phyloP scores from a whole-genome alignment of 2,113 vertebrate genomes.

The Perca schrenkii region DNA sequence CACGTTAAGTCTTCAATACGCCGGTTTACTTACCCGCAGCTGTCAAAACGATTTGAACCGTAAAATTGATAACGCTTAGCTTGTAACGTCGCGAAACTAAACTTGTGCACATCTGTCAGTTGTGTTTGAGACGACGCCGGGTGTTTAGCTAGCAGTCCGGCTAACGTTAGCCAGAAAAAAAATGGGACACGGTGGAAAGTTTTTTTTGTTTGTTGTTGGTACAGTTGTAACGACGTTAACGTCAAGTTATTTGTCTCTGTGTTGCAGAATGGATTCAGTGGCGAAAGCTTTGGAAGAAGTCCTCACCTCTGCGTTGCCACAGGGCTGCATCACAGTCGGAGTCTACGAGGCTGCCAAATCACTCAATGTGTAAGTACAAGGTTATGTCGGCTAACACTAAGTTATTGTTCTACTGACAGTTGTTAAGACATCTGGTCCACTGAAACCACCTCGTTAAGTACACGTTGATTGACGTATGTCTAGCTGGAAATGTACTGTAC shows the following conservation, averaged over 20 bases:
- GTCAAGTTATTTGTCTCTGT: neutral
- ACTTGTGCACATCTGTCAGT: conserved; percentile 12
- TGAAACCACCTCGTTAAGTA: neutral
- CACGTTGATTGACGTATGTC: too few relatives aligned
- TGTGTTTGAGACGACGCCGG: neutral
- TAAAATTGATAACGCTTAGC: fast-evolving
- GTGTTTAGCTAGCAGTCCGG: neutral
- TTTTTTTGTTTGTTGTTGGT: neutral
- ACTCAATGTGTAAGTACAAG: conserved; percentile 93
- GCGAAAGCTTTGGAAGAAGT: conserved; percentile 94
- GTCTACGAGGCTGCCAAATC: conserved; percentile 97
- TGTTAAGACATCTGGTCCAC: neutral
- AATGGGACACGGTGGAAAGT: neutral
- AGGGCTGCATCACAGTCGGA: conserved; percentile 93
- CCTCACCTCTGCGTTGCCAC: conserved; percentile 90
- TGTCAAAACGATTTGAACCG: neutral
- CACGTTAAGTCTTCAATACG: too few relatives aligned
- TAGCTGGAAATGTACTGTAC: neutral
- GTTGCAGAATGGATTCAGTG: conserved; percentile 93
- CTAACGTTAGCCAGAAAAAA: conserved; percentile 7
- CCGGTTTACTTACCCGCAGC: neutral
- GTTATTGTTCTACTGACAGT: neutral
- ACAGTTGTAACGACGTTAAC: neutral
- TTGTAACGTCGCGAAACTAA: neutral
- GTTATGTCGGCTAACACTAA: neutral